phyloP scores from a whole-genome alignment of 2,797 vertebrate species.

The Gadopsis bispinosus region DNA sequence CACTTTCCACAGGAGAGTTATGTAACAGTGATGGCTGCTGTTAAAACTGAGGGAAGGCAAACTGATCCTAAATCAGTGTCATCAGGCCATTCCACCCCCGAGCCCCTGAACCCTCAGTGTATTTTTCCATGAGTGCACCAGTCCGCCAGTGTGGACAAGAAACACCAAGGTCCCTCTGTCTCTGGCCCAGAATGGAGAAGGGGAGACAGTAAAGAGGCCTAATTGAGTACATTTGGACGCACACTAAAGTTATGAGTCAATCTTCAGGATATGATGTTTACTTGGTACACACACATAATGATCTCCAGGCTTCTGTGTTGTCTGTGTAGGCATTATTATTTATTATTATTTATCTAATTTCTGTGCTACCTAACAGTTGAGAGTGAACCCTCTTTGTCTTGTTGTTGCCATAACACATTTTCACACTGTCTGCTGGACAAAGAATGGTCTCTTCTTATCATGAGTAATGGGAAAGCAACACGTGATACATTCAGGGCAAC shows the following conservation, averaged over 20 bases:
- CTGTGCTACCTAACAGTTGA: neutral
- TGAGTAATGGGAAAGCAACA: neutral
- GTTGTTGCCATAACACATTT: neutral
- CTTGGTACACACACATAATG: neutral
- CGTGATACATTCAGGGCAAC: neutral
- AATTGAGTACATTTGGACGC: neutral
- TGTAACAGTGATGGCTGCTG: conserved; percentile 23
- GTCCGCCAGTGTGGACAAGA: neutral
- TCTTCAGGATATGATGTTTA: conserved; percentile 12
- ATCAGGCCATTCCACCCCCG: conserved; percentile 29
- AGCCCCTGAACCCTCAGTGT: conserved; percentile 41
- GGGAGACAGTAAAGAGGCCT: conserved; percentile 25
- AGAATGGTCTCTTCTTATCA: neutral
- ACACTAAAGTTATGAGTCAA: neutral
- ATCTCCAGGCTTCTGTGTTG: neutral
- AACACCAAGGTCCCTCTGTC: neutral
- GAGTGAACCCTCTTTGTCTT: neutral
- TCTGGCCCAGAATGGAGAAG: conserved; percentile 22
- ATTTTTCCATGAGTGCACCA: conserved; percentile 60
- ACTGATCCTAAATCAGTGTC: conserved; percentile 53
- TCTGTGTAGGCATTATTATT: neutral
- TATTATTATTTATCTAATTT: neutral
- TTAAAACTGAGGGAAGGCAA: conserved; percentile 32
- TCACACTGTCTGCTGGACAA: neutral
- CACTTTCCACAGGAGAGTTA: conserved; percentile 27